Conservation (phyloP, 2,888 invertebrate genomes). For the Drosophila greeni region DNA sequence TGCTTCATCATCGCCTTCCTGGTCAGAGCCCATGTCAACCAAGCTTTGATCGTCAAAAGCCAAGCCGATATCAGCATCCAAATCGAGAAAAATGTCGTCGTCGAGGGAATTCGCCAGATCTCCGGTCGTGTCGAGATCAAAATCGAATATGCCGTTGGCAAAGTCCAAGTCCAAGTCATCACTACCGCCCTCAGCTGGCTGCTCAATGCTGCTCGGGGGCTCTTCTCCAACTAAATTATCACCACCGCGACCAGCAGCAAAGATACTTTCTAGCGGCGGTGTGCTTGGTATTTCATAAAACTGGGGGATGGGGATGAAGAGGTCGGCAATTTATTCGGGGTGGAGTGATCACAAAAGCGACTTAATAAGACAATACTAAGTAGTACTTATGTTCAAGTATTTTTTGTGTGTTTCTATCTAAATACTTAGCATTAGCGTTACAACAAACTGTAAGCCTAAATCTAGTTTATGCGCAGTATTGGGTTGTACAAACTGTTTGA, state of each 20-base stretch:
- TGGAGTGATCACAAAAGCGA: constrained; percentile 59
- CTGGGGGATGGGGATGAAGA: constrained; percentile 55
- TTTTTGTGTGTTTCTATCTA: constrained; percentile 24
- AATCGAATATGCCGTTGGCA: constrained; percentile 46
- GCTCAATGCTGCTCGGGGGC: constrained; percentile 7
- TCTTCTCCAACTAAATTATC: constrained; percentile 41
- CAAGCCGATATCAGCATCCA: constrained; percentile 49
- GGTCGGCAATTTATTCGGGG: constrained; percentile 61
- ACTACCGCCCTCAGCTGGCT: constrained; percentile 7
- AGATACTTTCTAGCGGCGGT: constrained; percentile 53
- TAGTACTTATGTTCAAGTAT: constrained; percentile 38
- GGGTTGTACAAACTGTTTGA: constrained; percentile 22
- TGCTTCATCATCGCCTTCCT: constrained; percentile 11
- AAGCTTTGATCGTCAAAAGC: constrained; percentile 27
- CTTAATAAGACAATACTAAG: constrained; percentile 47
- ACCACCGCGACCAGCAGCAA: constrained; percentile 40
- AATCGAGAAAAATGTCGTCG: constrained; percentile 53
- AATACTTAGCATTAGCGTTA: constrained; percentile 34
- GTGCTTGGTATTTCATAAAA: constrained; percentile 57
- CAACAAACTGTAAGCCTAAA: constrained; percentile 32
- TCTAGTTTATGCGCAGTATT: constrained; percentile 15
- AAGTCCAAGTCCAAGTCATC: constrained; percentile 36
- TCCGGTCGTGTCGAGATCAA: constrained; percentile 42
- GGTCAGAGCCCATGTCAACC: constrained; percentile 17
- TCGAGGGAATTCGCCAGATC: constrained; percentile 49